These are phyloP conservation scores for Monochamus saltuarius DNA, from an alignment of 1,140 invertebrate genomes.

Conservation along the genomic window DNA sequence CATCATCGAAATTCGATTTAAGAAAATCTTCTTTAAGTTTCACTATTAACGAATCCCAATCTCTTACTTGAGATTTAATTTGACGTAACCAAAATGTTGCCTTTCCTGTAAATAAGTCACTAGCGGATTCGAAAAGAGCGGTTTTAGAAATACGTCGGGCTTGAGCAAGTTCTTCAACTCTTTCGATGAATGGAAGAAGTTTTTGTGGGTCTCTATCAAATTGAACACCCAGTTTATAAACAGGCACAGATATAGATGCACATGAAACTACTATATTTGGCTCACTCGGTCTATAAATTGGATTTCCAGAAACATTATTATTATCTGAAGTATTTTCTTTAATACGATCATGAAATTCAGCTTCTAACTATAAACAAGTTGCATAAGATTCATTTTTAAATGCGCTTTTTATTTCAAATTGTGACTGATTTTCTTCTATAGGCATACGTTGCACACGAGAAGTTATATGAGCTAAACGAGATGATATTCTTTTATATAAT, in stretches of 20 bases:
- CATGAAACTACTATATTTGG: background rate
- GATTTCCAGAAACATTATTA: background rate
- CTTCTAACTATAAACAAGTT: background rate
- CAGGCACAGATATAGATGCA: background rate
- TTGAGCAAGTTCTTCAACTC: constrained; percentile 9
- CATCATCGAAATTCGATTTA: constrained; percentile 43
- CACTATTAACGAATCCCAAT: constrained; percentile 34
- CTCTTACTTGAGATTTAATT: constrained; percentile 23
- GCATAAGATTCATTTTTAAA: too few species aligned
- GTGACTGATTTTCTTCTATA: background rate
- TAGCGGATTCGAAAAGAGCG: constrained; percentile 21
- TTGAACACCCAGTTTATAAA: background rate
- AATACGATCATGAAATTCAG: constrained; percentile 2
- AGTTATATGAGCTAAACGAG: too few species aligned
- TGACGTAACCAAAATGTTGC: constrained; percentile 43
- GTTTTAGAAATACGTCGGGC: constrained; percentile 2
- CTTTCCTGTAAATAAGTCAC: constrained; percentile 40
- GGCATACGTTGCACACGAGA: too few species aligned
- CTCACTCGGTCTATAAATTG: too few species aligned
- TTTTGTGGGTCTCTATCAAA: constrained; percentile 18
- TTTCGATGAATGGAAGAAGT: constrained; percentile 19
- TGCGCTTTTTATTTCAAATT: background rate
- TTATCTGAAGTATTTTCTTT: background rate
- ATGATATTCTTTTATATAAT: too few species aligned
- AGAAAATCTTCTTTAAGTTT: too few species aligned